phyloP scores from a whole-genome alignment of 2,888 invertebrate genomes.

The Dynastes grantii region DNA sequence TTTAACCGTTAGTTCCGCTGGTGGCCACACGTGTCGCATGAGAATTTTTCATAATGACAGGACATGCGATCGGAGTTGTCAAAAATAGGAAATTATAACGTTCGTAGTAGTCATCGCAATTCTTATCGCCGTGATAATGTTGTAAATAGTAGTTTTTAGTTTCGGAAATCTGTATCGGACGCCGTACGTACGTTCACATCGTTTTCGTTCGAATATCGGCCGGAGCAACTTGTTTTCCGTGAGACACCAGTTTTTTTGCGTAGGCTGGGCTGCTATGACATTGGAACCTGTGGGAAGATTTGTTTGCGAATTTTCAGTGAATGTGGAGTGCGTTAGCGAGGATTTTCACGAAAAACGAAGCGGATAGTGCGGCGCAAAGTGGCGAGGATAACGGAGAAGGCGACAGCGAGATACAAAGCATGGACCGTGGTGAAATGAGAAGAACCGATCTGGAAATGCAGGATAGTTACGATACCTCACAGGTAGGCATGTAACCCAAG shows the following conservation, averaged over 20 bases:
- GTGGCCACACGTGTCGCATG: conserved; percentile 24
- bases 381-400: conserved; percentile 55
- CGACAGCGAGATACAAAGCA: conserved; percentile 51
- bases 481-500: conserved; percentile 70
- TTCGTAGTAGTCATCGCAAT: conserved; percentile 15
- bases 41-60: conserved; percentile 66
- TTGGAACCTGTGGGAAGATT: conserved; percentile 62
- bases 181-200: conserved; percentile 13
- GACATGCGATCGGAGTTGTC: conserved; percentile 64
- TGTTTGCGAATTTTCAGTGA: conserved; percentile 52
- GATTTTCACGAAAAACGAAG: conserved; percentile 68
- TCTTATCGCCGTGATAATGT: conserved; percentile 59
- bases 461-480: conserved; percentile 78
- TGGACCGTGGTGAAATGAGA: conserved; percentile 70
- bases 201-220: conserved; percentile 6
- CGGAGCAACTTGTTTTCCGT: conserved; percentile 42
- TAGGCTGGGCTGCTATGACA: conserved; percentile 71
- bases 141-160: conserved; percentile 56
- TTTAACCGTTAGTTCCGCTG: conserved; percentile 10
- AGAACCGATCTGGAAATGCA: conserved; percentile 77
- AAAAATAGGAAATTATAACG: conserved; percentile 57
- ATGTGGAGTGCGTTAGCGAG: conserved; percentile 70
- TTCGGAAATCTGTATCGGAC: conserved; percentile 16
- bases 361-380: conserved; percentile 61
- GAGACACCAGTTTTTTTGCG: conserved; percentile 57